These are phyloP conservation scores for Fragum sueziense DNA, from an alignment of 2,888 invertebrate species.

Conservation along the genomic window DNA sequence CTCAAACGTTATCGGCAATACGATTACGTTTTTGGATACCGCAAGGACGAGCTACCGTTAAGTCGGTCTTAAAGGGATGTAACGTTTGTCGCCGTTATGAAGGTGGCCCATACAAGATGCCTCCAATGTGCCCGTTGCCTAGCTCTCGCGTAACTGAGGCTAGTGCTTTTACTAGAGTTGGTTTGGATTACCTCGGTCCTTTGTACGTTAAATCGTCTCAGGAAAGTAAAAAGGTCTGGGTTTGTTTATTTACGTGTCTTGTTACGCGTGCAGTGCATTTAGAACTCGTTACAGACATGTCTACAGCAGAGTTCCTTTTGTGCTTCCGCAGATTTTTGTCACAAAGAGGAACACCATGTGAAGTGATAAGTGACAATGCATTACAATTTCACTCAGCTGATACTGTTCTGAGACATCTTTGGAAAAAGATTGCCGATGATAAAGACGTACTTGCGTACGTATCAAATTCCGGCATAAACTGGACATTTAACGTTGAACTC, in stretches of 20 bases:
- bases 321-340: conserved; percentile 29
- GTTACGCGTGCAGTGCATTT: conserved; percentile 33
- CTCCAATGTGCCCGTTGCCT: conserved; percentile 42
- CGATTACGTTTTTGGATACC: conserved; percentile 36
- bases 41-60: conserved; percentile 34
- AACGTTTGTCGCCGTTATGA: conserved; percentile 37
- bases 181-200: conserved; percentile 41
- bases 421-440: conserved; percentile 6
- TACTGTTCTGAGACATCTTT: conserved; percentile 1
- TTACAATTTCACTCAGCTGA: conserved; percentile 30
- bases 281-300: conserved; percentile 11
- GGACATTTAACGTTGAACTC: conserved; percentile 39
- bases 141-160: conserved; percentile 26
- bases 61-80: conserved; percentile 23
- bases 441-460: conserved; percentile 34
- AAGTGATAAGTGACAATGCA: conserved; percentile 35
- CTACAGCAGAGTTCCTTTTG: too few species aligned
- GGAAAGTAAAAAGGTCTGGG: conserved; percentile 31
- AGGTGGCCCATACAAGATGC: conserved; percentile 44
- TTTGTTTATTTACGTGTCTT: conserved; percentile 40
- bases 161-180: conserved; percentile 24
- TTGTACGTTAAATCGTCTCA: conserved; percentile 20
- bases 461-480: conserved; percentile 26
- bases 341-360: conserved; percentile 1
- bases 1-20: conserved; percentile 33